Evolutionary conservation across 2,888 invertebrate species (phyloP).

Genomic region (Minunthozetes semirufus): DNA sequence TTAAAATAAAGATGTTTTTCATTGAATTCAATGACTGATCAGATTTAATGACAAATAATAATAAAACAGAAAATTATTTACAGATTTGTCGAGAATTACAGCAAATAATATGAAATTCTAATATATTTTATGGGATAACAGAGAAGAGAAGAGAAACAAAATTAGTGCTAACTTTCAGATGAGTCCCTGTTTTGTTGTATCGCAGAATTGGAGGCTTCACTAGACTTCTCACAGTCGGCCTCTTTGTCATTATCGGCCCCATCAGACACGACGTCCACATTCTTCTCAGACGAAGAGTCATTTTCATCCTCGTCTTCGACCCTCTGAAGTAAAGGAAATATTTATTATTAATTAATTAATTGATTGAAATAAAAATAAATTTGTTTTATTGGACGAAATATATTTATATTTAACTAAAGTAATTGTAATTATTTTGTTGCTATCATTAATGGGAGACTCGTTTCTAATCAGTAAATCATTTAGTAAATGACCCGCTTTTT

Average conservation of each 20-base stretch:
- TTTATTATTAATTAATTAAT: not conserved
- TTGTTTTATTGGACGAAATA: not conserved
- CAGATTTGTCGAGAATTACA: not conserved
- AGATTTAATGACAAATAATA: slow-evolving; percentile 8
- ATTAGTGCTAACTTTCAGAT: slow-evolving; percentile 11
- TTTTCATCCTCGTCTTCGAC: slow-evolving; percentile 19
- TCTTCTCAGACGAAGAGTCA: slow-evolving; percentile 22
- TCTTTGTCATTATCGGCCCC: slow-evolving; percentile 23
- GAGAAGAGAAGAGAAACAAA: not conserved
- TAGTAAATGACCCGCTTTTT: slow-evolving; percentile 19
- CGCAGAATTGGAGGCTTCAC: not conserved
- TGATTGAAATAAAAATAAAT: not conserved
- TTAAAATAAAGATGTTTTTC: not conserved
- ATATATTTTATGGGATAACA: not conserved
- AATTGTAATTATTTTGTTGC: slow-evolving; percentile 9
- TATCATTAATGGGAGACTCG: not conserved
- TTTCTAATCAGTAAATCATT: slow-evolving; percentile 14
- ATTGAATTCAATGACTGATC: not conserved
- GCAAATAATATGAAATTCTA: not conserved
- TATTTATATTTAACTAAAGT: too few relatives aligned
- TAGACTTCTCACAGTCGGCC: slow-evolving; percentile 14
- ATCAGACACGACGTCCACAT: slow-evolving; percentile 28
- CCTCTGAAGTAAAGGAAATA: not conserved
- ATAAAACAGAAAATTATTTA: not conserved
- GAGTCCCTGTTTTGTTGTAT: slow-evolving; percentile 20